phyloP scores from a whole-genome alignment of 2,797 vertebrate species.

The Scolopax bukidnonensis region DNA sequence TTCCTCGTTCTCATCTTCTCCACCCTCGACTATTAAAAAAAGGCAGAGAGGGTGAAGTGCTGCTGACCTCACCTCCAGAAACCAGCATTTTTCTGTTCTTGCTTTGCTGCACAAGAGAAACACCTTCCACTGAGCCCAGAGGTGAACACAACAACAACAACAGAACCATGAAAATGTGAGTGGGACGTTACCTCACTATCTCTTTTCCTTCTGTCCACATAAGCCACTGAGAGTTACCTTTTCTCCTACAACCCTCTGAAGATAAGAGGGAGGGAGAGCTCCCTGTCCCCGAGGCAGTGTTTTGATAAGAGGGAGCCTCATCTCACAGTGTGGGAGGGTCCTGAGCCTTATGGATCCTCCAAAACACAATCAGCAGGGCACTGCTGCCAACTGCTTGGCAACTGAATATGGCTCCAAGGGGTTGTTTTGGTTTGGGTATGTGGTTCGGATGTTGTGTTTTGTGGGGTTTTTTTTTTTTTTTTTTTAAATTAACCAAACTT shows the following conservation, averaged over 20 bases:
- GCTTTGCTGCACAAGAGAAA: not conserved
- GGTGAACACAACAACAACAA: not conserved
- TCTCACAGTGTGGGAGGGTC: not conserved
- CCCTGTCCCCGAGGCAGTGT: not conserved
- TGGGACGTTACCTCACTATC: not conserved
- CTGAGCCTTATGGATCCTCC: not conserved
- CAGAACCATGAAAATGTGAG: not conserved
- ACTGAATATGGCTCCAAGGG: not conserved
- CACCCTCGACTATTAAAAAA: not conserved
- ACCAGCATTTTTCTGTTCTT: not conserved
- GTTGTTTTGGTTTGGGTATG: not conserved
- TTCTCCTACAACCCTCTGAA: not conserved
- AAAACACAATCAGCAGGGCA: not conserved
- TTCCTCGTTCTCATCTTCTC: not conserved
- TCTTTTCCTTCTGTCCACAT: not conserved
- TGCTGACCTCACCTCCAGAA: not conserved
- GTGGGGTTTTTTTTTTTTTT: not conserved
- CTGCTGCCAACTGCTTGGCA: slow-evolving; percentile 37
- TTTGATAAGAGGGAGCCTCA: not conserved
- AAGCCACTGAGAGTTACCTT: not conserved
- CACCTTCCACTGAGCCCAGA: not conserved
- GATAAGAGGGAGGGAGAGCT: not conserved
- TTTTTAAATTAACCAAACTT: not conserved
- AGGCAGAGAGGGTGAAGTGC: not conserved
- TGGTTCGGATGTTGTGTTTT: too few species aligned